Evolutionary conservation across 1,140 invertebrate genomes (phyloP).

Genomic region (Ceratoteleas bidentatus): DNA sequence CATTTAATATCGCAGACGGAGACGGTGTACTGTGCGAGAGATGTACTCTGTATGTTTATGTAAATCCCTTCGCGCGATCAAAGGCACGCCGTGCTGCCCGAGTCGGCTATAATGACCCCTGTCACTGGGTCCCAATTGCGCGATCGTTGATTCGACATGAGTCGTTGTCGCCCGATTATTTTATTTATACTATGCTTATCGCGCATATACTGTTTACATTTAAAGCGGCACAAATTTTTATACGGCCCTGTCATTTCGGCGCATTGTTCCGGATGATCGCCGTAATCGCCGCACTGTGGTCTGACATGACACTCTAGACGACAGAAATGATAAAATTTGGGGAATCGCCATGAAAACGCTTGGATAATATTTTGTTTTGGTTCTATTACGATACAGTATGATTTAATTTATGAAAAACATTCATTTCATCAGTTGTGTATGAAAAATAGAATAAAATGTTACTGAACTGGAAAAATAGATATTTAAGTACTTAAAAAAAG

Average conservation of each 20-base stretch:
- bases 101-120: constrained; percentile 55
- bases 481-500: too few species aligned
- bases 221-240: constrained; percentile 39
- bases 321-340: too few species aligned
- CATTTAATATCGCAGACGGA: constrained; percentile 51
- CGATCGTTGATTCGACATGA: constrained; percentile 60
- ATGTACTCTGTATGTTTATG: constrained; percentile 64
- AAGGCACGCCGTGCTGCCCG: constrained; percentile 53
- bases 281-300: too few species aligned
- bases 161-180: constrained; percentile 44
- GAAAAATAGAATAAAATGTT: too few species aligned
- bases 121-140: constrained; percentile 64
- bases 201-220: constrained; percentile 51
- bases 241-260: constrained; percentile 19
- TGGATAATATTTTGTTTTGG: too few species aligned
- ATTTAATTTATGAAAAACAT: too few species aligned
- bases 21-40: constrained; percentile 35
- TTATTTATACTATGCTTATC: constrained; percentile 55
- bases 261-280: constrained; percentile 2
- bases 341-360: too few species aligned
- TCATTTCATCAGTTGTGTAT: too few species aligned
- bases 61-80: constrained; percentile 57
- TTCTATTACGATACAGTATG: too few species aligned
- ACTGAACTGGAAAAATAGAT: too few species aligned
- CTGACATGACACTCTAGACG: too few species aligned